Percentiles rank a stretch among this genome's conserved stretches.
Conservation (phyloP, 1,140 invertebrate species). For the Orius insidiosus region DNA sequence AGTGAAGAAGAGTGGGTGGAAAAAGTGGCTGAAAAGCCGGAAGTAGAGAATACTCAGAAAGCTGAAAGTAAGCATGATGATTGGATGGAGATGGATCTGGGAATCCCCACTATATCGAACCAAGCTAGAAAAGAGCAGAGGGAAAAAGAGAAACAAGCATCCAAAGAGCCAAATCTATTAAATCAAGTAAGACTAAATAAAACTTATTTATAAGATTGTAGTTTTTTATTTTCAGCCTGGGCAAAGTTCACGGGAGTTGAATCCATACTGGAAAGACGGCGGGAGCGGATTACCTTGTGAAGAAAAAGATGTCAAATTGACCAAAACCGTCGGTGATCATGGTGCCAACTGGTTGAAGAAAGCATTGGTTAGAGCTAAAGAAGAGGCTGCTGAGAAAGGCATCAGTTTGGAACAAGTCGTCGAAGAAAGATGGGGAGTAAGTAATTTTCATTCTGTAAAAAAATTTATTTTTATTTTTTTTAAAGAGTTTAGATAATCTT, state of each 20-base stretch:
- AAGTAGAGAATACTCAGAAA: too few relatives aligned
- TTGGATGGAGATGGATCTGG: too few relatives aligned
- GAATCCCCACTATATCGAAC: too few relatives aligned
- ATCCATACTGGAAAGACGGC: slow-evolving; percentile 84
- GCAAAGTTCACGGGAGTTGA: slow-evolving; percentile 58
- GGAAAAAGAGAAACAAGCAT: too few relatives aligned
- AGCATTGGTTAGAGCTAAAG: slow-evolving; percentile 34
- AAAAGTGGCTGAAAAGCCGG: too few relatives aligned
- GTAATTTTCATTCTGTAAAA: slow-evolving; percentile 12
- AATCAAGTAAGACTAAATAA: too few relatives aligned
- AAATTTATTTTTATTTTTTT: slow-evolving; percentile 17
- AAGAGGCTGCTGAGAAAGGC: slow-evolving; percentile 37
- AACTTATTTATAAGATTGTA: too few relatives aligned
- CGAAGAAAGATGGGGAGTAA: slow-evolving; percentile 43
- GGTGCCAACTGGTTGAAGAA: slow-evolving; percentile 38
- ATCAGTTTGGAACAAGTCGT: slow-evolving; percentile 39
- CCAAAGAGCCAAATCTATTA: too few relatives aligned
- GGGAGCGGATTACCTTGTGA: slow-evolving; percentile 55
- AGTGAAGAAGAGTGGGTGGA: too few relatives aligned
- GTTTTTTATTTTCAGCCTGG: slow-evolving; percentile 30
- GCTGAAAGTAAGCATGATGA: too few relatives aligned
- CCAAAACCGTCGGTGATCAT: slow-evolving; percentile 24
- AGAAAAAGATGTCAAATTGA: slow-evolving; percentile 19
- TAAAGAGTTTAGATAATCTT: slow-evolving; percentile 35
- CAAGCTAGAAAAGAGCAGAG: too few relatives aligned